A percentile compares a stretch with the other conserved stretches of the same genome.
Conservation (phyloP, 2,113 vertebrate species). For the Thamnaconus septentrionalis region DNA sequence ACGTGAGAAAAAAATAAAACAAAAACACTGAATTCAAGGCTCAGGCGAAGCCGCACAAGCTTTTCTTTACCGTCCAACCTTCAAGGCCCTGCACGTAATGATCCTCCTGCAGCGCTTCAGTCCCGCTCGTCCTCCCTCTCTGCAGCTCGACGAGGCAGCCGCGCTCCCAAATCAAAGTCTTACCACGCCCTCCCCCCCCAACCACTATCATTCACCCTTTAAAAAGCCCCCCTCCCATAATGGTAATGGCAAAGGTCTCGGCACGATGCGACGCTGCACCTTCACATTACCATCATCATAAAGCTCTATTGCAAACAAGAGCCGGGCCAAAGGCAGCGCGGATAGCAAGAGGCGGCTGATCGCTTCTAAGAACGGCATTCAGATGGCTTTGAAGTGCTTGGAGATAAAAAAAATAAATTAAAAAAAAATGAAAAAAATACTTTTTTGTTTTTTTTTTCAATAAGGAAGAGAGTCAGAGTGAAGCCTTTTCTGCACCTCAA, state of each 20-base stretch:
- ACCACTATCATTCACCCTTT: conserved; percentile 22
- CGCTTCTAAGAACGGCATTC: conserved; percentile 29
- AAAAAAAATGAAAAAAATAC: no score
- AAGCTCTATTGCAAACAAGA: conserved; percentile 17
- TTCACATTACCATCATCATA: conserved; percentile 25
- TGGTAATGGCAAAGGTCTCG: neutral
- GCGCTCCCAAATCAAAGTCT: conserved; percentile 8
- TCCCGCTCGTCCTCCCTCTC: conserved; percentile 14
- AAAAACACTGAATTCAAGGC: conserved; percentile 17
- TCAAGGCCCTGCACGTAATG: conserved; percentile 36
- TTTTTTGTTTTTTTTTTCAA: conserved; percentile 3
- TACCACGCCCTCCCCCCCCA: neutral
- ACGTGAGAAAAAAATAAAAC: no score
- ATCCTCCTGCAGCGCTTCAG: conserved; percentile 26
- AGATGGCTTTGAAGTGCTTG: conserved; percentile 14
- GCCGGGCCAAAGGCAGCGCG: neutral
- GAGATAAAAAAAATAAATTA: no score
- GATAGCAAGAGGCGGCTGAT: conserved; percentile 25
- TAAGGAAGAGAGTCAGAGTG: conserved; percentile 16
- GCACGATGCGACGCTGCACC: conserved; percentile 12
- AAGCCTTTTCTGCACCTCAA: conserved; percentile 21
- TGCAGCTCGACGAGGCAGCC: conserved; percentile 18
- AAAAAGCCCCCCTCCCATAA: conserved; percentile 25
- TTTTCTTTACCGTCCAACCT: conserved; percentile 44
- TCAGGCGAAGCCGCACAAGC: neutral